A percentile compares a stretch with the other conserved stretches of the same genome.
Conservation (phyloP, 2,113 vertebrate genomes). For the Todiramphus chloris region DNA sequence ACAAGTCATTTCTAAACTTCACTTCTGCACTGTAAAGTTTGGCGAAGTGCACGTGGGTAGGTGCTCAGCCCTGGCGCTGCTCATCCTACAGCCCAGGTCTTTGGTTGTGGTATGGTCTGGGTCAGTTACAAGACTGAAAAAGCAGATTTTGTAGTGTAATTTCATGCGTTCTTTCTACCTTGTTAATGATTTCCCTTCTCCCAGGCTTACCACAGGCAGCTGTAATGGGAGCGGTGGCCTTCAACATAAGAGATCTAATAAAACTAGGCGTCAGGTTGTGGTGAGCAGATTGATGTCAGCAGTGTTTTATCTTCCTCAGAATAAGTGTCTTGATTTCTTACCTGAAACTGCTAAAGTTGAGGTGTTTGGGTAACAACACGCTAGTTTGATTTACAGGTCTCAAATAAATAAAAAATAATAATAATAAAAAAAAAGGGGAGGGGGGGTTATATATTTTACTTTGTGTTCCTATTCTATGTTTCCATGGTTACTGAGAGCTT, state of each 20-base stretch:
- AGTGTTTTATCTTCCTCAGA: neutral
- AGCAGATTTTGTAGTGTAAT: neutral
- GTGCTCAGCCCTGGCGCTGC: accelerated
- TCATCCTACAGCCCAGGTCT: neutral
- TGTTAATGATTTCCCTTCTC: neutral
- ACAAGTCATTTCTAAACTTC: neutral
- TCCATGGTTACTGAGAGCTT: neutral
- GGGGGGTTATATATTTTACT: neutral
- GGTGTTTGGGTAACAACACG: neutral
- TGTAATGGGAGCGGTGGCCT: neutral
- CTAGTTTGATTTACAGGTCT: neutral
- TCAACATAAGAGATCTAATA: neutral
- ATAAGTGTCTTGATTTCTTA: neutral
- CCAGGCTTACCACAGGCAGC: neutral
- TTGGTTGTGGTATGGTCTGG: neutral
- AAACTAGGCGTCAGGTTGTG: neutral
- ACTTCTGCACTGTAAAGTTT: accelerated
- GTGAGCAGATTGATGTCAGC: neutral
- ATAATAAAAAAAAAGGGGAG: neutral
- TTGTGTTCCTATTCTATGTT: neutral
- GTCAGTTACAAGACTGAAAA: neutral
- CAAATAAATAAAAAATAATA: too few relatives aligned
- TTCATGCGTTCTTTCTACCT: neutral
- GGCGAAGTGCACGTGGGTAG: neutral
- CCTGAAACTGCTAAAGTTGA: neutral